Base-by-base conservation (phyloP, 2,113 vertebrate species). In the Rhea pennata region DNA sequence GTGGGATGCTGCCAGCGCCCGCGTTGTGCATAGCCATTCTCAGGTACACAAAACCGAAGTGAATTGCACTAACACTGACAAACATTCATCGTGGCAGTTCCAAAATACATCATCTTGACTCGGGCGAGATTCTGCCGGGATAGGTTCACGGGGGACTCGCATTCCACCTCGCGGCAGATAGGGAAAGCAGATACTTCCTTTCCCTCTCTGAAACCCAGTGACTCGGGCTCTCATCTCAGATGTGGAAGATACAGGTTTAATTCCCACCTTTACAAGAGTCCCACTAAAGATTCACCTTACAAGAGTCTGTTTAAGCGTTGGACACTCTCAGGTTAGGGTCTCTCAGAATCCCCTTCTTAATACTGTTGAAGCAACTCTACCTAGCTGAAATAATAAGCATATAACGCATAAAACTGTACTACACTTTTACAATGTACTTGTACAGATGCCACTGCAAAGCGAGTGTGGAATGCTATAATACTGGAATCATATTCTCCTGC, bases 391-490 rank as follows among this genome's bases (percentile, higher is more conserved):
- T 10, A 82, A 66, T 48, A 82, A 65, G 33, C 12, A 20, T 61
- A 26, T 23, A n/a, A 46, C 4, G n/a, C 29, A 33, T 22, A 33
- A 70, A 81, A n/a, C n/a, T 48, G 50, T 53, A 5, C 36, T 15
- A 15, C 27, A 3, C 33, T 51, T 65, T 42, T 6, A 3, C 9
- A 33, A 65, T 39, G 48, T 12, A 31, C 9, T 9, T 0, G 26
- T 12, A 56, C 23, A 39, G 39, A 69, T 17, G 74, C 56, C 11
- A 4, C 61, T 27, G 31, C 7, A 48, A 78, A 88, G 51, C 1
- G 22, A 71, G 31, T 24, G 36, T 56, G 76, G 78, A 92, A 92
- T 0, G 0, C 0, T 0, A 0, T 16, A 87, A 65, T 0, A 0
- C 36, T 61, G 40, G 27, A 50, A 50, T 33, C 36, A 16, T 40